A percentile compares a stretch with the other conserved stretches of the same genome.
phyloP scores from a whole-genome alignment of 2,888 invertebrate genomes.

The Paralinhomoeus sp. region DNA sequence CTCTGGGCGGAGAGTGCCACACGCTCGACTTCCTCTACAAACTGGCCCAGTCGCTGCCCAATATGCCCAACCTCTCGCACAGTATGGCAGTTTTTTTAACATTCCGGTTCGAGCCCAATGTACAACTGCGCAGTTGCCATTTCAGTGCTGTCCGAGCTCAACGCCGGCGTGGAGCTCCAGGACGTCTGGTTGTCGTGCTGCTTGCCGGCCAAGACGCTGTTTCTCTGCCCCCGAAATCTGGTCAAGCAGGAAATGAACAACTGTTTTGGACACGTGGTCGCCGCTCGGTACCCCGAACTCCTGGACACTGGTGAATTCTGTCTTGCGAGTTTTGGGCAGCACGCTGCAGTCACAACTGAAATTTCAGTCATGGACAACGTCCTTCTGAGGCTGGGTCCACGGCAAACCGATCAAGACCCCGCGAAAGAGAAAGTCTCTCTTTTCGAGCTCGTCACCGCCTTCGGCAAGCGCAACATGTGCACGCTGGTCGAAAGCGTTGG shows the following conservation, averaged over 20 bases:
- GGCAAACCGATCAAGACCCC: no score
- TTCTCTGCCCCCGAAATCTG: constrained; percentile 14
- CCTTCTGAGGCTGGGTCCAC: no score
- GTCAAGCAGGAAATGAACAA: constrained; percentile 7
- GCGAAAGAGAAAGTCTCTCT: no score
- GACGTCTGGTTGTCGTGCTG: constrained; percentile 19
- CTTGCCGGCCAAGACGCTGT: constrained; percentile 11
- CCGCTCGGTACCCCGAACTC: constrained; percentile 9
- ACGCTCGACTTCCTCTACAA: constrained; percentile 29
- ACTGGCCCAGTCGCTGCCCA: constrained; percentile 22
- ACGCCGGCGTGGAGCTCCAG: constrained; percentile 15
- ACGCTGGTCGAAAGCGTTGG: constrained; percentile 12
- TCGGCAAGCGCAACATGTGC: constrained; percentile 9
- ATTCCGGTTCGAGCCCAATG: no score
- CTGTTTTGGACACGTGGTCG: constrained; percentile 6
- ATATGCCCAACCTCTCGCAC: constrained; percentile 15
- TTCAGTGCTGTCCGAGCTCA: constrained; percentile 16
- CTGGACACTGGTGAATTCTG: constrained; percentile 8
- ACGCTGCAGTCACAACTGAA: no score
- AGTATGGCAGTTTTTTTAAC: constrained; percentile 5
- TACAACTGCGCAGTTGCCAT: no score
- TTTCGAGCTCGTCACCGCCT: constrained; percentile 11
- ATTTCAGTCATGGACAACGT: no score
- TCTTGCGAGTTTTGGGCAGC: background rate
- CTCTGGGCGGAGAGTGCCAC: constrained; percentile 30